Base-by-base conservation (phyloP, 2,797 vertebrate genomes). In the Antrozous pallidus region DNA sequence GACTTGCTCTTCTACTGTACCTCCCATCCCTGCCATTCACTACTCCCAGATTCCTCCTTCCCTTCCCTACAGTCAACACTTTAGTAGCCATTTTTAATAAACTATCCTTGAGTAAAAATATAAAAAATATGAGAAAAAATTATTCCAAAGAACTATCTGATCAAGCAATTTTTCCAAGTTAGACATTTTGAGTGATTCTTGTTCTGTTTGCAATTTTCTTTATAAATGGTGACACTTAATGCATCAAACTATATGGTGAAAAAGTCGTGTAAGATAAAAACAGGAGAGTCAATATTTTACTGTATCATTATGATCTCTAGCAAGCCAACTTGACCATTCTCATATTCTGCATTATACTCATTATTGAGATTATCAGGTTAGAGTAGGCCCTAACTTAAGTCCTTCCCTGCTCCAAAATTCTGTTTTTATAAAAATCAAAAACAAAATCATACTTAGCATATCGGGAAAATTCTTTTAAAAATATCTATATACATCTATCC, bases 351-450 rank as follows among this genome's bases (percentile, higher is more conserved):
- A 45, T 71, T 82, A 69, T 42, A 89, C 42, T 88, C 69, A 67
- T 81, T 91, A 81, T 16, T 38, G 89, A 90, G 31, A 47, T 65
- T 49, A 96, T 49, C 12, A 36, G 49, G 40, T 75, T 56, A 54
- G 45, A 56, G 3, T 54, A 69, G 14, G 13, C 28, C 67, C 79
- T 58, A 26, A 69, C 7, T 74, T 54, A 86, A 22, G 10, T 92
- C 42, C 38, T 86, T 63, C 58, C 26, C 42, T 51, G 28, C 17
- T 85, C 28, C 36, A 67, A 84, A 84, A 75, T 10, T 45, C 58
- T 24, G 6, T 56, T 94, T 80, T 51, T 54, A 75, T 54, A 28
- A 91, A 93, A 91, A 94, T 61, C 40, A 83, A 87, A 91, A 82
- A 8, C 26, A 93, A 45, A 77, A 49, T 61, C 17, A 91, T 22